phyloP scores from a whole-genome alignment of 2,797 vertebrate species.

The Acanthurus lineatus region DNA sequence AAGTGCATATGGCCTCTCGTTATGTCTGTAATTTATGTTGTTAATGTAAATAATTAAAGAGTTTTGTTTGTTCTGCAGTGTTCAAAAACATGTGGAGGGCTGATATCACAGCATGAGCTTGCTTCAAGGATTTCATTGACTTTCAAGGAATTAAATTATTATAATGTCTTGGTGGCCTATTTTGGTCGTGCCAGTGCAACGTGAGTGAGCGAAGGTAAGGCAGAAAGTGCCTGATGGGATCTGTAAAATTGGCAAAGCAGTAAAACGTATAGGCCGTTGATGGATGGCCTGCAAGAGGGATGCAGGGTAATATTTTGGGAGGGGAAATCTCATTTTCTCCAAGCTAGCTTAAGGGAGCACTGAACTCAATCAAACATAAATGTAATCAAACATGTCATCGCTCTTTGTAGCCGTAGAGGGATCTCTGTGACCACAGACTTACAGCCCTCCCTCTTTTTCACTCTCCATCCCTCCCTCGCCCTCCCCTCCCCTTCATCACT shows the following conservation, averaged over 20 bases:
- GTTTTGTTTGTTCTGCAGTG: constrained; percentile 51
- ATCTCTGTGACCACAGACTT: constrained; percentile 55
- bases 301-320: constrained; percentile 78
- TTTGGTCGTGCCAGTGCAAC: constrained; percentile 39
- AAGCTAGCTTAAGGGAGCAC: constrained; percentile 80
- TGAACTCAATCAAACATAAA: constrained; percentile 84
- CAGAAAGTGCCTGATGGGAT: constrained; percentile 55
- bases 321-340: constrained; percentile 83
- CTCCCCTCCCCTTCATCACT: constrained; percentile 41
- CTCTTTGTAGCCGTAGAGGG: constrained; percentile 76
- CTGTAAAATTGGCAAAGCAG: constrained; percentile 74
- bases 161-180: constrained; percentile 30
- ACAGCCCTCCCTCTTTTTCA: constrained; percentile 2
- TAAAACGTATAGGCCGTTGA: constrained; percentile 75
- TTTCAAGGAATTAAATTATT: constrained; percentile 42
- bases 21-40: constrained; percentile 59
- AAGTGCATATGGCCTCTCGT: constrained; percentile 33
- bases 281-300: constrained; percentile 69
- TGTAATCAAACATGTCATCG: constrained; percentile 83
- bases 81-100: constrained; percentile 34
- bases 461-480: neutral
- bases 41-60: constrained; percentile 71
- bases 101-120: neutral
- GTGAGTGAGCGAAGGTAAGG: constrained; percentile 46
- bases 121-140: constrained; percentile 37